phyloP scores from a whole-genome alignment of 1,140 invertebrate genomes.

The Leguminivora glycinivorella region DNA sequence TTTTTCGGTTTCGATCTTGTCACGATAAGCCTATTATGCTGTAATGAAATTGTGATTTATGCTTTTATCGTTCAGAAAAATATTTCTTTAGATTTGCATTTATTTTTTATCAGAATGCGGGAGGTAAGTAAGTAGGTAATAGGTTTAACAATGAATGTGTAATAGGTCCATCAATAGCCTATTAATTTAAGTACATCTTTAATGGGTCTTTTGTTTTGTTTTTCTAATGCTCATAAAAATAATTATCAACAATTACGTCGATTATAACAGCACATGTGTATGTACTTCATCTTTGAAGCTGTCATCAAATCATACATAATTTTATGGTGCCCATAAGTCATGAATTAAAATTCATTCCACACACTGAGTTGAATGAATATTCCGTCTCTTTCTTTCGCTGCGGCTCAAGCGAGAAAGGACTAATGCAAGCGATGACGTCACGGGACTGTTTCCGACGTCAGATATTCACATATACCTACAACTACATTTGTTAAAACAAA shows the following conservation, averaged over 20 bases:
- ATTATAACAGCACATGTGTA: neutral
- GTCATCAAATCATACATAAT: neutral
- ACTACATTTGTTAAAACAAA: neutral
- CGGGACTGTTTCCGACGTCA: neutral
- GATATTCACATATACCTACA: neutral
- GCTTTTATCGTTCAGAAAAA: neutral
- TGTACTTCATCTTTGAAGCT: neutral
- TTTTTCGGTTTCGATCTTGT: neutral
- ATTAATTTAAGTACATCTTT: neutral
- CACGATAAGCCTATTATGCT: neutral
- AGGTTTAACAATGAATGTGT: neutral
- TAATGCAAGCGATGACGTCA: conserved; percentile 20
- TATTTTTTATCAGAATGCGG: neutral
- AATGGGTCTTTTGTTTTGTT: conserved; percentile 3
- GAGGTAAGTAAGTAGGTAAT: too few relatives aligned
- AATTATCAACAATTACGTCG: neutral
- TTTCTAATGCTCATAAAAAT: neutral
- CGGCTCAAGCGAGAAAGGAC: neutral
- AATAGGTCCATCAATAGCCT: neutral
- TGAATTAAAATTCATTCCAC: neutral
- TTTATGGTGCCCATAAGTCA: neutral
- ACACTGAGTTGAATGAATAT: conserved; percentile 12
- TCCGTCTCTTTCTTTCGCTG: neutral
- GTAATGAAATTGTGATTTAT: neutral
- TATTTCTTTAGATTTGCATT: neutral